Evolutionary conservation across 2,888 invertebrate genomes (phyloP), one percentile per base, ranked within the genome.

Genomic region (Dryomyza anilis): DNA sequence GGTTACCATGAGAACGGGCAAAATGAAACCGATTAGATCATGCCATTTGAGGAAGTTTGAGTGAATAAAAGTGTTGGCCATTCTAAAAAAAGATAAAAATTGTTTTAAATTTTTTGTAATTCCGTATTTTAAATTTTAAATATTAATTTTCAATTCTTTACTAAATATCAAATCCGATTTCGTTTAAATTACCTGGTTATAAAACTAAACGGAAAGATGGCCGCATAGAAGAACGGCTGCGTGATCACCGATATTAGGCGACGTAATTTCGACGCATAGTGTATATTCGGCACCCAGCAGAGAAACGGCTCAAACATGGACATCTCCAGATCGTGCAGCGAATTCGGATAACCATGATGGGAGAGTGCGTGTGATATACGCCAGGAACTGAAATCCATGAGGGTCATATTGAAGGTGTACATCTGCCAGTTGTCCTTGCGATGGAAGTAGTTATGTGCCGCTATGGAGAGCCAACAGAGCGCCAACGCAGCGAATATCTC

Each of bases 261-360:
- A 10, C 83, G 82, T 3, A 85, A 19, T 0, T 82, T 72, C 4
- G 85, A 84, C 72, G 88, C 88, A 60, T 87, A 81, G 4, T 75
- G 69, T 3, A 69, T 67, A 64, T 72, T 76, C 0, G 92, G 91
- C 57, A 90, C 79, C 84, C 87, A 92, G 52, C 86, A 85, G 1
- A 91, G 75, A 27, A 89, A 81, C 0, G 93, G 93, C 74, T 92
- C 91, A 16, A 88, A 83, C 2, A 86, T 78, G 25, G 89, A 87
- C 52, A 92, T 85, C 79, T 93, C 91, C 68, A 89, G 84, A 79
- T 93, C 93, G 81, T 89, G 87, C 8, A 90, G 78, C 0, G 92
- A 91, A 74, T 94, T 93, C 0, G 93, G 87, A 75, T 88, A 92
- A 5, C 89, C 81, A 76, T 94, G 93, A 79, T 93, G 93, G 57